phyloP scores from a whole-genome alignment of 2,797 vertebrate genomes.

The Anabas testudineus region DNA sequence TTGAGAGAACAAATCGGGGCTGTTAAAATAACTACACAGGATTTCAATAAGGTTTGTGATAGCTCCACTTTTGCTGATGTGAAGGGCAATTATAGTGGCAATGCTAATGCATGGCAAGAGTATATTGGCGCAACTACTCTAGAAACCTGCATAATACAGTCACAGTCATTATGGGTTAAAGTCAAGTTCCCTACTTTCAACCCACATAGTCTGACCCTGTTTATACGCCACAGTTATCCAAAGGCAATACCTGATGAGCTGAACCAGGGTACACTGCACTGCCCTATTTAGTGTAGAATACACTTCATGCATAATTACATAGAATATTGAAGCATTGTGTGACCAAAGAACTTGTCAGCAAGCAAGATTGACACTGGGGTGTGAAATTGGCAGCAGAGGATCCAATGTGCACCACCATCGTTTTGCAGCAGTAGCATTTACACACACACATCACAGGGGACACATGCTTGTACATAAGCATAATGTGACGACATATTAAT shows the following conservation, averaged over 20 bases:
- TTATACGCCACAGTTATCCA: constrained; percentile 41
- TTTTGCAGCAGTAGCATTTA: constrained; percentile 10
- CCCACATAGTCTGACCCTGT: constrained; percentile 48
- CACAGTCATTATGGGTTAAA: constrained; percentile 40
- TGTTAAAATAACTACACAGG: constrained; percentile 31
- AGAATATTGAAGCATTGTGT: constrained; percentile 19
- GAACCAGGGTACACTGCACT: constrained; percentile 31
- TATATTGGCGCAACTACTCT: constrained; percentile 23
- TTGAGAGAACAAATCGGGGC: constrained; percentile 38
- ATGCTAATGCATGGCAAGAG: constrained; percentile 37
- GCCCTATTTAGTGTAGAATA: constrained; percentile 17
- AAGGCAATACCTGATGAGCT: constrained; percentile 46
- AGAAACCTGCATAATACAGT: constrained; percentile 26
- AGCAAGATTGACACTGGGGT: constrained; percentile 34
- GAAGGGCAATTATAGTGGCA: constrained; percentile 23
- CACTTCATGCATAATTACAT: constrained; percentile 14
- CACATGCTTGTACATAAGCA: constrained; percentile 22
- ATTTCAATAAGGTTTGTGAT: constrained; percentile 40
- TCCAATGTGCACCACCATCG: constrained; percentile 9
- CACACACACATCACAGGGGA: constrained; percentile 10
- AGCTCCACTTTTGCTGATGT: constrained; percentile 39
- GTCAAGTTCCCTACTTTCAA: constrained; percentile 44
- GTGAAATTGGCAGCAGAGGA: constrained; percentile 10
- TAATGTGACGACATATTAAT: constrained; percentile 32
- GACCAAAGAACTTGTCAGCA: constrained; percentile 29